Evolutionary conservation across 2,888 invertebrate species (phyloP), one percentile per base, ranked within the genome.

Genomic region (Petrolisthes manimaculis): DNA sequence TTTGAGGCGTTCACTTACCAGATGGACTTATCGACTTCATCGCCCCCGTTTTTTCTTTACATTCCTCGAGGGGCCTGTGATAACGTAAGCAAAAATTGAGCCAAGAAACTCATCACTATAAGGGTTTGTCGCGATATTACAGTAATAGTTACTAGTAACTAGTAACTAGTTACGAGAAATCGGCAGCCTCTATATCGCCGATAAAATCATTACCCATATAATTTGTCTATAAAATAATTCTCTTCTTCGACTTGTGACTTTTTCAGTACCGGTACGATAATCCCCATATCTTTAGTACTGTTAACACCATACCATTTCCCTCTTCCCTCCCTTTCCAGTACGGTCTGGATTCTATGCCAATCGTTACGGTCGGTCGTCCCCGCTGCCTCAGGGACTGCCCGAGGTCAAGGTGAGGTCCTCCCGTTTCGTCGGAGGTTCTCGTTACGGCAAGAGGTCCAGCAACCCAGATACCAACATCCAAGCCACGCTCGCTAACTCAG

Each of bases 301-400:
- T 21, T 75, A 24, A 3, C 75, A 9, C 6, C 71, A 5, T 78
- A 14, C 37, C 51, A 24, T 8, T 61, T 3, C 18, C 18, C 61
- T 14, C 12, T 3, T 4, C 71, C 18, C 21, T 71, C n/a, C 21
- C 21, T 54, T 54, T 80, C 12, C 74, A 88, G 79, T 79, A 6
- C 83, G 87, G n/a, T 90, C 90, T 9, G 88, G 86, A 5, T 88
- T 88, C 82, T 88, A 88, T 56, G 88, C 86, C 5, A 90, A 90
- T 55, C 90, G 88, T 12, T 88, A 90, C 84, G 90, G 88, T 0
- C 86, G 90, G 12, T 88, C 89, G n/a, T 37, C 37, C 37, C 37
- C 37, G 37, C 55, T 71, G 8, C 85, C 78, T 3, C 85, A 81
- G 24, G 88, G 80, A 4, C 69, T 80, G 4, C 86, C 88, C 0